Conservation (phyloP, 92 coral and sea anemone genomes). For the Hydrozoanthus gracilis region DNA sequence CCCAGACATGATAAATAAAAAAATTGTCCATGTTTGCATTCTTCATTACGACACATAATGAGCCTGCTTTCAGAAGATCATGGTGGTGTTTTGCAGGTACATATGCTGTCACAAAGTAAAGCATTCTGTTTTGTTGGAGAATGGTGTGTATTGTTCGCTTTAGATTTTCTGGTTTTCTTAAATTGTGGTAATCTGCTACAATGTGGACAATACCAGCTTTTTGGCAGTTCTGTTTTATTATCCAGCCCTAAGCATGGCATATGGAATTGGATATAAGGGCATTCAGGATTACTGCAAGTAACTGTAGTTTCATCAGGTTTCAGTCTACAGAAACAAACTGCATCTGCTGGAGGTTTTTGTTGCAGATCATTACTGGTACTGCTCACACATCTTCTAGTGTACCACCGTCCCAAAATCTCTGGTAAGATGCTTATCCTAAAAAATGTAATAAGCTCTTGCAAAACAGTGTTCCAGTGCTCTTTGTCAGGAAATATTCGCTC, state of each 20-base stretch:
- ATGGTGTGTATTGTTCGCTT: background rate
- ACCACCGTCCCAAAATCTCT: constrained; percentile 72
- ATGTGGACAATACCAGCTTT: constrained; percentile 53
- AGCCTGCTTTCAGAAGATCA: constrained; percentile 36
- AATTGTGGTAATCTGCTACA: constrained; percentile 62
- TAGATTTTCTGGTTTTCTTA: constrained; percentile 27
- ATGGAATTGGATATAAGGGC: constrained; percentile 44
- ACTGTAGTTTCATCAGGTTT: constrained; percentile 38
- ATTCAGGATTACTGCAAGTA: constrained; percentile 53
- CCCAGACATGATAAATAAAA: constrained; percentile 54
- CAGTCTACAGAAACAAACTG: constrained; percentile 60
- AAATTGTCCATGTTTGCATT: constrained; percentile 50
- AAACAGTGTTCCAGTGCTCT: constrained; percentile 47
- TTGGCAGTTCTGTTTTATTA: constrained; percentile 11
- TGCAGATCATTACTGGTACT: background rate
- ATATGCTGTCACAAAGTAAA: constrained; percentile 5
- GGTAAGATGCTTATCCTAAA: constrained; percentile 63
- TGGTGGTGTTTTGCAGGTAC: constrained; percentile 48
- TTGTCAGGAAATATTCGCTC: constrained; percentile 42
- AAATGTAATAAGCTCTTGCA: constrained; percentile 54
- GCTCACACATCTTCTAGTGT: constrained; percentile 43
- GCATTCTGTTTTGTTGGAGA: background rate
- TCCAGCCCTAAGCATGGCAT: constrained; percentile 34
- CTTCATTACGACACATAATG: constrained; percentile 56
- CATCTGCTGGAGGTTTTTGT: constrained; percentile 28